Conservation (phyloP, 1,140 invertebrate genomes). For the Cydia strobilella region DNA sequence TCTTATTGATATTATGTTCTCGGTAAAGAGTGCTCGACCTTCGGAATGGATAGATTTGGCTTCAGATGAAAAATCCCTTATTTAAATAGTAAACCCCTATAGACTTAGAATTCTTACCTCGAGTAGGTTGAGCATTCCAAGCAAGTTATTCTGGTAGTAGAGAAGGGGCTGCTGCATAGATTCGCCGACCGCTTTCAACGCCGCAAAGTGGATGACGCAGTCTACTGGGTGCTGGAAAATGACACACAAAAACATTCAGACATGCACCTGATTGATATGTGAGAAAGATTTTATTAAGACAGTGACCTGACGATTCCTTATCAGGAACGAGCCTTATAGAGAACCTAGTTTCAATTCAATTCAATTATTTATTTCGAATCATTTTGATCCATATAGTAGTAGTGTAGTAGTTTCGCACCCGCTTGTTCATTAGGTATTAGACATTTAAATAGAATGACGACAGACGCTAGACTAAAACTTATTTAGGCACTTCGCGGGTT, state of each 20-base stretch:
- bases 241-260: not conserved
- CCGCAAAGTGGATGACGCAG: conserved; percentile 97
- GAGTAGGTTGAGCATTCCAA: conserved; percentile 92
- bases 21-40: too few species aligned
- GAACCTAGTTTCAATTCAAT: too few species aligned
- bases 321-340: not conserved
- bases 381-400: too few species aligned
- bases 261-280: not conserved
- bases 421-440: not conserved
- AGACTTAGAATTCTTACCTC: conserved; percentile 81
- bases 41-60: too few species aligned
- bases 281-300: not conserved
- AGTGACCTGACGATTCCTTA: not conserved
- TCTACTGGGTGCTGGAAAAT: conserved; percentile 89
- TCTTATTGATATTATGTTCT: too few species aligned
- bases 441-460: too few species aligned
- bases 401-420: not conserved
- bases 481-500: too few species aligned
- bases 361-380: too few species aligned
- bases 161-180: conserved; percentile 93
- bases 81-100: not conserved
- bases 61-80: not conserved
- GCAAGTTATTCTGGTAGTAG: conserved; percentile 96
- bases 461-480: too few species aligned
- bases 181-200: conserved; percentile 96